A percentile compares a stretch with the other conserved stretches of the same genome.
Evolutionary conservation across 2,113 vertebrate genomes (phyloP).

Genomic region (Oncorhynchus nerka): DNA sequence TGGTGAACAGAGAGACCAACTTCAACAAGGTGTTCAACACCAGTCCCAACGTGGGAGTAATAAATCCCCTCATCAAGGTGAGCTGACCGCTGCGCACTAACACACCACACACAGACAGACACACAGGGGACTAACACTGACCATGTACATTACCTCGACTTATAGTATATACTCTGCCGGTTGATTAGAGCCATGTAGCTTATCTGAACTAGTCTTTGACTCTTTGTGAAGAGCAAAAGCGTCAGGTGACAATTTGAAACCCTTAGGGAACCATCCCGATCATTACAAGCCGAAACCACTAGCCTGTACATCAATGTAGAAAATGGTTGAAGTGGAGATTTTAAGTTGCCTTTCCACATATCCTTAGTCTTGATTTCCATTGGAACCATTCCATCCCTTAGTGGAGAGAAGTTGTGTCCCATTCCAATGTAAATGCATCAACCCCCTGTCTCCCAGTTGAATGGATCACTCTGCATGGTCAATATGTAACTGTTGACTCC

Average conservation of each 20-base stretch:
- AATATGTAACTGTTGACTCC: slow-evolving; percentile 5
- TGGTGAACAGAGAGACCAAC: slow-evolving; percentile 98
- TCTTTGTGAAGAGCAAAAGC: too few species aligned
- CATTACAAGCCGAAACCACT: too few species aligned
- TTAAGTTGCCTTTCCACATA: neutral
- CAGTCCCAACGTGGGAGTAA: slow-evolving; percentile 95
- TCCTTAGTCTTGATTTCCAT: neutral
- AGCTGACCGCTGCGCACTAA: slow-evolving; percentile 39
- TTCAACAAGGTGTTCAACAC: slow-evolving; percentile 99
- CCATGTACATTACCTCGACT: too few species aligned
- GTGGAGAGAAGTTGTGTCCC: slow-evolving; percentile 2
- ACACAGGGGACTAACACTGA: neutral
- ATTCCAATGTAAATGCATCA: slow-evolving; percentile 16
- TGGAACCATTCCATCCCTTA: neutral
- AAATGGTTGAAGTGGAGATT: neutral
- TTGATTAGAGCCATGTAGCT: too few species aligned
- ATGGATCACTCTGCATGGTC: neutral
- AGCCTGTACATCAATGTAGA: too few species aligned
- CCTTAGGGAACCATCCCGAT: too few species aligned
- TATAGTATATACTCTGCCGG: too few species aligned
- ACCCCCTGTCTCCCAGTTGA: slow-evolving; percentile 1
- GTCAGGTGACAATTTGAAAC: too few species aligned
- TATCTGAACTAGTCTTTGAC: too few species aligned
- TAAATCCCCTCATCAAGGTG: slow-evolving; percentile 98
- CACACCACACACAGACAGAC: slow-evolving; percentile 32